Conservation (phyloP, 1,140 invertebrate genomes). For the silkworm (Bombyx mori) region DNA sequence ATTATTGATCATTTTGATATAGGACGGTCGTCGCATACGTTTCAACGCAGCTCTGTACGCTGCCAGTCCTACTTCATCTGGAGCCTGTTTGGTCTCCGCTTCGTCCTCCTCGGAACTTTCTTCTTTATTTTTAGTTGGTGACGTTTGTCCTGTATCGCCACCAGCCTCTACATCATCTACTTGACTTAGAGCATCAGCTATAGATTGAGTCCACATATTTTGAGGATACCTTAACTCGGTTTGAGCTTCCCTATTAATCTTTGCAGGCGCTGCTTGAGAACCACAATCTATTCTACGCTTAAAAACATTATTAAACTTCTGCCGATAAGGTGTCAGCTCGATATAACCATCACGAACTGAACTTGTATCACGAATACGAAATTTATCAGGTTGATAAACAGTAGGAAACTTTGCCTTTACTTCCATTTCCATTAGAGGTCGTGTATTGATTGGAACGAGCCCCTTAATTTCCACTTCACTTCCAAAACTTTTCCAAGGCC, state of each 20-base stretch:
- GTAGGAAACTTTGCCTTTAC: slow-evolving; percentile 75
- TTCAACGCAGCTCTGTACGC: slow-evolving; percentile 39
- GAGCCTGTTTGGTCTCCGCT: slow-evolving; percentile 20
- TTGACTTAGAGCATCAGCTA: slow-evolving; percentile 63
- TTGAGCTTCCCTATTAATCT: slow-evolving; percentile 71
- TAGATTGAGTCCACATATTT: slow-evolving; percentile 78
- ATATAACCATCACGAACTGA: slow-evolving; percentile 77
- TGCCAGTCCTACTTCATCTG: slow-evolving; percentile 39
- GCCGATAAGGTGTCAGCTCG: slow-evolving; percentile 73
- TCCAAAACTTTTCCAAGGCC: slow-evolving; percentile 75
- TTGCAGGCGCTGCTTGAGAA: slow-evolving; percentile 65
- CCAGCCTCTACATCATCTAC: slow-evolving; percentile 33
- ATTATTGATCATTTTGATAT: slow-evolving; percentile 47
- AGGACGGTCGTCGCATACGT: slow-evolving; percentile 48
- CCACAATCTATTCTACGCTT: slow-evolving; percentile 69
- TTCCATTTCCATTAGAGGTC: slow-evolving; percentile 76
- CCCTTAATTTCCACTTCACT: slow-evolving; percentile 77
- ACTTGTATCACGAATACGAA: slow-evolving; percentile 65
- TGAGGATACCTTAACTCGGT: slow-evolving; percentile 75
- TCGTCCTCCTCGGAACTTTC: slow-evolving; percentile 41
- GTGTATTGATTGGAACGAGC: slow-evolving; percentile 62
- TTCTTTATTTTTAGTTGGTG: slow-evolving; percentile 12
- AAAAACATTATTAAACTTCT: slow-evolving; percentile 73
- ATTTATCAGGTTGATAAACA: slow-evolving; percentile 57
- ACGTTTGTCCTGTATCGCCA: slow-evolving; percentile 24